Conservation (phyloP, 2,113 vertebrate genomes). For the Alethe castanea region DNA sequence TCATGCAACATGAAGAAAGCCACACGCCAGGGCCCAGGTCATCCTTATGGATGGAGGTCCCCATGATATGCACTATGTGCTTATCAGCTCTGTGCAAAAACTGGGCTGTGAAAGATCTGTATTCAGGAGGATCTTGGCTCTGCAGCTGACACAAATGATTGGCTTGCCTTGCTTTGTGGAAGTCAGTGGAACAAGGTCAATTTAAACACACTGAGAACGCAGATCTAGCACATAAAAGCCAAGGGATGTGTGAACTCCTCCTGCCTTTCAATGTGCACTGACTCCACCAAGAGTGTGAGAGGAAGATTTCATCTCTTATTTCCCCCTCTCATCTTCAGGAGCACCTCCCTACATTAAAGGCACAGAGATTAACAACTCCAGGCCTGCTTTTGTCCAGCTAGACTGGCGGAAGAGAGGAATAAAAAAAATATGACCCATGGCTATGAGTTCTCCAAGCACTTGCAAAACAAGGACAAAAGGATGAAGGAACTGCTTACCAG, state of each 20-base stretch:
- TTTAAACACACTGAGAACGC: neutral
- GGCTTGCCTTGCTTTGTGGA: neutral
- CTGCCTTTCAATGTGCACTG: neutral
- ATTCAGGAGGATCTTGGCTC: neutral
- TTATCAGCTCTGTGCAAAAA: neutral
- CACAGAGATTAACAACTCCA: neutral
- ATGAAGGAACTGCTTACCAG: slow-evolving; percentile 1
- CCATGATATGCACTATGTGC: neutral
- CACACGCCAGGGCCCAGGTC: neutral
- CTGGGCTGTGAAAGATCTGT: neutral
- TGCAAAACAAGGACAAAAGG: slow-evolving; percentile 39
- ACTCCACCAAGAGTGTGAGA: neutral
- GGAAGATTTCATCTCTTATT: neutral
- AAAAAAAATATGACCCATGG: neutral
- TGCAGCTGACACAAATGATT: neutral
- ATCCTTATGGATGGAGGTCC: neutral
- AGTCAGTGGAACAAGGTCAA: neutral
- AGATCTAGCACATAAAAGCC: neutral
- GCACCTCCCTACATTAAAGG: neutral
- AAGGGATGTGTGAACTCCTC: neutral
- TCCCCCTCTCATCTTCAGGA: neutral
- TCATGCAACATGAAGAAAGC: neutral
- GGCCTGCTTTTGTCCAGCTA: neutral
- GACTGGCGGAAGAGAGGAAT: neutral
- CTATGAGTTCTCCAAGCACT: neutral